Base-by-base conservation (phyloP, 2,888 invertebrate genomes). In the Agriopis aurantiaria region DNA sequence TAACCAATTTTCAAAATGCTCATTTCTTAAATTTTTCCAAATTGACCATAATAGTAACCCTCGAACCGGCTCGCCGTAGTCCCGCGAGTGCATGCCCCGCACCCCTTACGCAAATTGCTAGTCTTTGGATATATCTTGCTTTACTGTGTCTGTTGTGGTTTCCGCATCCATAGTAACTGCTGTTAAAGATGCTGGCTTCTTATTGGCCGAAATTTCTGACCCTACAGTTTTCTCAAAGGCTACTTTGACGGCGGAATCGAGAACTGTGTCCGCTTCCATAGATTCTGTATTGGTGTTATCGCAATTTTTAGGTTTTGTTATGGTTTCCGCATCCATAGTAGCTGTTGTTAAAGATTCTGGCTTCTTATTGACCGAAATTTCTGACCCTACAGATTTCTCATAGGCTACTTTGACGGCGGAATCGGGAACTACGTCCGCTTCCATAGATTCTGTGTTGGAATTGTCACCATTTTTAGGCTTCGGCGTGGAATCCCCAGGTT, bases 231-330 rank as follows among this genome's bases (percentile, higher is more conserved):
- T 2, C 8, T 53, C 11, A 12, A 7, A 33, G 6, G 5, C 12
- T 11, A 33, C 53, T 11, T 33, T 33, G 33, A 7, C 5, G 6
- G 53, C 12, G 53, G 53, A 33, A 33, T 33, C 55, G 8, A 40
- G 40, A 55, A 55, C 55, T 40, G 40, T 8, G 1, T 55, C 55
- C 8, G 55, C 55, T 55, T 55, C 55, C 55, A 55, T 55, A n/a
- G 40, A 40, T n/a, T 55, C 40, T 40, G 40, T 12, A 6, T 33
- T 55, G n/a, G 55, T 2, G 3, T 55, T 40, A 12, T 40, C 55
- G 8, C 12, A 11, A 3, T 9, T 51, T 17, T 9, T 8, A 49
- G 49, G 49, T 14, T 48, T 12, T n/a, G 48, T 9, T 8, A 51
- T 41, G 5, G 51, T 51, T 61, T 61, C 52, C 8, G 52, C 41